Conservation (phyloP, 2,113 vertebrate species). For the Leiothrix lutea region DNA sequence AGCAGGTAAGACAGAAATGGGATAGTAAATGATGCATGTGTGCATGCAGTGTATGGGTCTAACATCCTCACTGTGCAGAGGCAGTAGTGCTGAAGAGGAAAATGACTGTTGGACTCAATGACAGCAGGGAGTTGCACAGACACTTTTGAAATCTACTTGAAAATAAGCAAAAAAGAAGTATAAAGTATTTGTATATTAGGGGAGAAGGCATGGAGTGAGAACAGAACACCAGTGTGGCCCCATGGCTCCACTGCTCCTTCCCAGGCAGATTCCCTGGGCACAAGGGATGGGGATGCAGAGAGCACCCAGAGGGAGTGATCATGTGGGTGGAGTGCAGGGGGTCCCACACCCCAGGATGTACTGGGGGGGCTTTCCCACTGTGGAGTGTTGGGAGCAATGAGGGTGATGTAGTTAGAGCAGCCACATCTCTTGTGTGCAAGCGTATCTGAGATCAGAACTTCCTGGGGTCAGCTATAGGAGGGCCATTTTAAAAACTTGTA, state of each 20-base stretch:
- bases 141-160: background rate
- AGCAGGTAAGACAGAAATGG: background rate
- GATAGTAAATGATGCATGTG: background rate
- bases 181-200: background rate
- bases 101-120: background rate
- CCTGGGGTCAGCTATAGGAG: background rate
- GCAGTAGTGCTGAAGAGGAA: background rate
- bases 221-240: background rate
- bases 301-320: rapidly evolving
- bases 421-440: rapidly evolving
- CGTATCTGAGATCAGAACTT: rapidly evolving
- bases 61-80: background rate
- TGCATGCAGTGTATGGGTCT: background rate
- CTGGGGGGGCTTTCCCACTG: rapidly evolving
- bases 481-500: background rate
- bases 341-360: background rate
- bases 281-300: rapidly evolving
- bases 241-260: rapidly evolving
- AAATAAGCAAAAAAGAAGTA: background rate
- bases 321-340: rapidly evolving
- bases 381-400: background rate
- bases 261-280: background rate
- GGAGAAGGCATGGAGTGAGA: background rate
- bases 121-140: background rate
- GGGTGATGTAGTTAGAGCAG: background rate